These are phyloP conservation scores for Coenonympha arcania DNA, from an alignment of 2,888 invertebrate species.

Conservation along the genomic window DNA sequence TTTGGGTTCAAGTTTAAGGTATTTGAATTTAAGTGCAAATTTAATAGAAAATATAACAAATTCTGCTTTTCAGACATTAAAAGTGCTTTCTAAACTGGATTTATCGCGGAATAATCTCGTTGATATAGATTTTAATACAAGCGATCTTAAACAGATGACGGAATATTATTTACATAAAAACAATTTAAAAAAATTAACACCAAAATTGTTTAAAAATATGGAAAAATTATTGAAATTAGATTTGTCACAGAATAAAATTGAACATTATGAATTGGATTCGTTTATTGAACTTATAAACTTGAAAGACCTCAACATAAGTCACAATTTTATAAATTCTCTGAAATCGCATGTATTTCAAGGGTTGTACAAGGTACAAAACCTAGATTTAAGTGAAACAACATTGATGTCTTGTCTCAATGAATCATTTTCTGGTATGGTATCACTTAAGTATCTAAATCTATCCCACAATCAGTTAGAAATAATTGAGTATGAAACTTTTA, in stretches of 20 bases:
- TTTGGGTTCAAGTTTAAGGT: slow-evolving; percentile 8
- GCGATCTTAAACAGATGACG: slow-evolving; percentile 11
- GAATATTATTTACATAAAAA: slow-evolving; percentile 18
- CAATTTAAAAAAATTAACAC: slow-evolving; percentile 14
- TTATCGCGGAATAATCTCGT: slow-evolving; percentile 16
- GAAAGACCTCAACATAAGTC: slow-evolving; percentile 11
- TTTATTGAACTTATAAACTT: slow-evolving; percentile 16
- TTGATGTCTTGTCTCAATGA: slow-evolving; percentile 9
- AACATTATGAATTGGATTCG: slow-evolving; percentile 9
- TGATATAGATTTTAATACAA: slow-evolving; percentile 14
- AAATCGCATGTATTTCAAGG: slow-evolving; percentile 9
- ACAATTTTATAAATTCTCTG: slow-evolving; percentile 6
- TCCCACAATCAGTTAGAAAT: slow-evolving; percentile 13
- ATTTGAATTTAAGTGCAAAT: slow-evolving; percentile 20
- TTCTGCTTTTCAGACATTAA: slow-evolving; percentile 12
- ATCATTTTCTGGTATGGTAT: slow-evolving; percentile 7
- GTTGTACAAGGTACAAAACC: not conserved
- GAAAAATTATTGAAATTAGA: slow-evolving; percentile 9
- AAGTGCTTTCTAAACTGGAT: slow-evolving; percentile 13
- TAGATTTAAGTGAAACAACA: slow-evolving; percentile 12
- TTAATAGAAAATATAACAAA: slow-evolving; percentile 12
- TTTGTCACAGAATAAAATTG: slow-evolving; percentile 15
- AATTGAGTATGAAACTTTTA: slow-evolving; percentile 18
- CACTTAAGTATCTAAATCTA: slow-evolving; percentile 9
- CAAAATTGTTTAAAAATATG: slow-evolving; percentile 12